Base-by-base conservation (phyloP, 2,888 invertebrate species). In the Lepidonotus clava region DNA sequence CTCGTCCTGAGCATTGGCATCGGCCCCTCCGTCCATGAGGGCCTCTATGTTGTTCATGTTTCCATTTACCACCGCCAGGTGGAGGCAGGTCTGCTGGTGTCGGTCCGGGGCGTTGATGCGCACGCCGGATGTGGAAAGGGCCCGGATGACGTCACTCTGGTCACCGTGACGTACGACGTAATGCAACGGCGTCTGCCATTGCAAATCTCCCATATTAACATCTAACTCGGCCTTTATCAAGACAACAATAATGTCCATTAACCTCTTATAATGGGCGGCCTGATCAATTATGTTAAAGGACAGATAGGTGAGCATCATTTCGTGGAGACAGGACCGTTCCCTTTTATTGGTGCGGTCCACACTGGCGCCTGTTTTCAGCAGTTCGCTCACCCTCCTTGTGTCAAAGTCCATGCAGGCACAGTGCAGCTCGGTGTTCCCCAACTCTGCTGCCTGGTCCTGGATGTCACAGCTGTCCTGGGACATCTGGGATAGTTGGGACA, bases 61-160 rank as follows among this genome's bases (percentile, higher is more conserved):
- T 2, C 80, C 80, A 11, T 46, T 24, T n/a, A 1, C 28, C 2
- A 80, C 80, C 11, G 80, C 80, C 46, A 80, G 51, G 51, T 80
- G 80, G 28, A 80, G 80, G 28, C 46, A 32, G 24, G 80, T 46
- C 46, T 80, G 46, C n/a, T 46, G 46, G 18, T n/a, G 14, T 6
- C 34, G 21, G 51, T 80, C 80, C 28, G 11, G 28, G 28, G 28
- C 1, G 51, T 80, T 80, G 41, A 80, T 46, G 5, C 80, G 21
- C 1, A 46, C 28, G 1, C 80, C 80, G 11, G 80, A 41, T 14
- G 28, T 2, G 11, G 51, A 46, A 24, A 80, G 46, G 56, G 56
- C 83, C 56, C 34, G 91, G 21, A 89, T 91, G 0, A 91, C 91
- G 0, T 56, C 83, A 56, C 24, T 18, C 51, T 83, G 83, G 36